Evolutionary conservation across 2,113 vertebrate species (phyloP).

Genomic region (Urocitellus parryii): DNA sequence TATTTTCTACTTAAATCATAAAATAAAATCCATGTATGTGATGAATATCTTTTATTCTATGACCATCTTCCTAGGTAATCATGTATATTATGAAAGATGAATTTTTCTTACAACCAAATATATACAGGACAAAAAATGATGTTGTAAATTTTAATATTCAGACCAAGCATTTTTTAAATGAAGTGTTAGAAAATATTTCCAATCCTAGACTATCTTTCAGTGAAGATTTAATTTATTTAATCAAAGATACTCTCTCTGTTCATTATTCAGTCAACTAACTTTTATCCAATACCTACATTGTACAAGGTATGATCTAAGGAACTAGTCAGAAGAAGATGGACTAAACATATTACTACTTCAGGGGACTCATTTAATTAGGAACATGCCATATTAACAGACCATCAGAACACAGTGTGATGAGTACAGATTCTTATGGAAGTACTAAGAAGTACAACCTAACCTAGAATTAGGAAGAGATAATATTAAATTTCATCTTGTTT

Average conservation of each 20-base stretch:
- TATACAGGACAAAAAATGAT: slow-evolving; percentile 9
- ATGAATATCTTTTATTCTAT: slow-evolving; percentile 60
- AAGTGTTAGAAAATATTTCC: slow-evolving; percentile 28
- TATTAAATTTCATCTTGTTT: background rate
- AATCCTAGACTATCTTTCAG: background rate
- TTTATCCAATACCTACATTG: background rate
- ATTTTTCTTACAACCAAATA: slow-evolving; percentile 56
- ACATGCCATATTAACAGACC: background rate
- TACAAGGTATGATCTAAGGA: background rate
- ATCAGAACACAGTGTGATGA: background rate
- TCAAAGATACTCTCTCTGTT: background rate
- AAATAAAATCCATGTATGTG: slow-evolving; percentile 58
- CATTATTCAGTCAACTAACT: slow-evolving; percentile 50
- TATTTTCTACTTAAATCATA: slow-evolving; percentile 50
- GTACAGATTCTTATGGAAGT: background rate
- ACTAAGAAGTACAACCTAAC: background rate
- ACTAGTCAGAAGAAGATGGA: background rate
- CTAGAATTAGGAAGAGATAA: background rate
- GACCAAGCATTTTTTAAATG: slow-evolving; percentile 1
- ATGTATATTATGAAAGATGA: slow-evolving; percentile 45
- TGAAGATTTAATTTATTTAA: background rate
- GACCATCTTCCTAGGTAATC: slow-evolving; percentile 43
- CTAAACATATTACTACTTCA: background rate
- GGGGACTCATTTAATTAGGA: slow-evolving; percentile 31
- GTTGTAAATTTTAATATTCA: slow-evolving; percentile 7